Evolutionary conservation across 2,888 invertebrate species (phyloP).

Genomic region (Schizaphis graminum): DNA sequence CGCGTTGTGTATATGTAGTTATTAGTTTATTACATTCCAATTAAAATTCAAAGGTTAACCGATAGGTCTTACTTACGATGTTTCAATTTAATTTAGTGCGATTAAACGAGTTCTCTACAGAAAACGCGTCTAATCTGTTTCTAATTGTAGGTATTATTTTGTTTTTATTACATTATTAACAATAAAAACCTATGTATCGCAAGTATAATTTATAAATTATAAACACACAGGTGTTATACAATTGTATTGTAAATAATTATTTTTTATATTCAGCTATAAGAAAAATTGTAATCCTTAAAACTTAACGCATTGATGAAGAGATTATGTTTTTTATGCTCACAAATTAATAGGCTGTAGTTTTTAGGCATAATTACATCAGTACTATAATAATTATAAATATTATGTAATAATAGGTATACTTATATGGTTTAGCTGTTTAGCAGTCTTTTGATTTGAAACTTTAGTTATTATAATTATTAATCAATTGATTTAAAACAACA

Average conservation of each 20-base stretch:
- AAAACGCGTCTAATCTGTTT: neutral
- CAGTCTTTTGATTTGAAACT: neutral
- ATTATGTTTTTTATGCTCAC: neutral
- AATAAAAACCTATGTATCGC: neutral
- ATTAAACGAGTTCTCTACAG: neutral
- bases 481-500: neutral
- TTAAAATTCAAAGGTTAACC: neutral
- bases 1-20: neutral
- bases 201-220: neutral
- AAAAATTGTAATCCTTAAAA: neutral
- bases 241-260: neutral
- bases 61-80: neutral
- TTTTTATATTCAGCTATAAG: neutral
- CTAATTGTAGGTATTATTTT: neutral
- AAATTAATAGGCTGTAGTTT: neutral
- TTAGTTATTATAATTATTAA: neutral
- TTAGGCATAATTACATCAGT: neutral
- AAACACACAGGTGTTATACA: neutral
- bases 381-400: neutral
- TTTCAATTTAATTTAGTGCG: neutral
- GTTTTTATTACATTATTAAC: neutral
- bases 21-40: slow-evolving; percentile 9
- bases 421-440: neutral
- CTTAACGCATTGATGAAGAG: neutral
- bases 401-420: neutral